Evolutionary conservation across 2,888 invertebrate genomes (phyloP), one percentile per base, ranked within the genome.

Genomic region (Ennomos fuscantarius): DNA sequence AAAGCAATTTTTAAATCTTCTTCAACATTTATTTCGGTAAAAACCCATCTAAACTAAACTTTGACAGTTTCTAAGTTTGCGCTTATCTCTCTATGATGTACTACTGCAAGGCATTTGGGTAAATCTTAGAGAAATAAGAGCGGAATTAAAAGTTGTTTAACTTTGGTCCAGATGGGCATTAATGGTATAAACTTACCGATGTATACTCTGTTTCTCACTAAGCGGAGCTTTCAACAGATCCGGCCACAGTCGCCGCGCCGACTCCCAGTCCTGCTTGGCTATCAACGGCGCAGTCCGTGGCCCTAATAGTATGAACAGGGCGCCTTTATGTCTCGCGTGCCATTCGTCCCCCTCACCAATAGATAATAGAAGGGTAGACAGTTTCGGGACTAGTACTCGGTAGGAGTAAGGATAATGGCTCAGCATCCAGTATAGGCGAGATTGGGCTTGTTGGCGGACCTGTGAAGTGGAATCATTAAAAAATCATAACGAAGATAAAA

Each of bases 131-230:
- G 15, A 15, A 15, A 15, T 15, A 15, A 15, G 15, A 2, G 15
- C 15, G 15, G 3, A 1, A 1, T 15, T 15, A 15, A 15, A 3
- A 15, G 15, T 3, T 15, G 15, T 15, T 3, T 2, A 15, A 15
- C 15, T 15, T 15, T 15, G 3, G 15, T 15, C 2, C 15, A 15
- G 15, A 15, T 2, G 15, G 15, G 15, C 15, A 15, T 15, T 15
- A 15, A 15, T 15, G 2, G 15, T 3, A 15, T 1, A 34, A 44
- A 68, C 73, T 72, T 61, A 92, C 89, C 87, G 88, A 46, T 96
- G 94, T 49, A 97, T 95, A 40, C 96, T 96, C 0, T 95, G 95
- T 78, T 98, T 98, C 77, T 98, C 98, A 2, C 97, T 97, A 45
- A 97, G 95, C 62, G 95, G 95, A 0, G 97, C 95, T 55, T 93